phyloP scores from a whole-genome alignment of 1,140 invertebrate genomes.

The Gyrodactylus bullatarudis region DNA sequence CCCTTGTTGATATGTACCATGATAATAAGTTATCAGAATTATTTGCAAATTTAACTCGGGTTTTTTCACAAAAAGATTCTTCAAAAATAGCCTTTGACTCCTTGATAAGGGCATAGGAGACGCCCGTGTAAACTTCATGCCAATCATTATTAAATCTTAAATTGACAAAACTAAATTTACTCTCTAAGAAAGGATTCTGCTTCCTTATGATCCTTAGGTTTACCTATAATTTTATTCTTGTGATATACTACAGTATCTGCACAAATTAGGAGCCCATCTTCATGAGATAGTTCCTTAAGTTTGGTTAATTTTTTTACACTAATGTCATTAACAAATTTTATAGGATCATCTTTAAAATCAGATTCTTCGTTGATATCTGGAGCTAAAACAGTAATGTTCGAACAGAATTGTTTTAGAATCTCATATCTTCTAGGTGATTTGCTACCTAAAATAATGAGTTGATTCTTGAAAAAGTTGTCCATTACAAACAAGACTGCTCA shows the following conservation, averaged over 20 bases:
- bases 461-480: not conserved
- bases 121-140: not conserved
- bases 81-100: not conserved
- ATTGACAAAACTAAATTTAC: not conserved
- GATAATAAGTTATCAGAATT: not conserved
- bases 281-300: not conserved
- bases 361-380: not conserved
- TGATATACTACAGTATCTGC: not conserved
- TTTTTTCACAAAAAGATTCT: not conserved
- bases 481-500: too few relatives aligned
- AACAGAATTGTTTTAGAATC: not conserved
- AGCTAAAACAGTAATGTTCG: not conserved
- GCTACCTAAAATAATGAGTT: conserved; percentile 1
- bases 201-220: not conserved
- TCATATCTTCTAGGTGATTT: not conserved
- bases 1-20: not conserved
- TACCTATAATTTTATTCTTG: not conserved
- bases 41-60: not conserved
- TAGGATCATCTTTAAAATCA: not conserved
- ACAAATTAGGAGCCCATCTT: not conserved
- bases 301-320: not conserved
- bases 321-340: not conserved
- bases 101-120: not conserved
- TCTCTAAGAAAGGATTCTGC: not conserved
- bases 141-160: not conserved